A percentile compares a stretch with the other conserved stretches of the same genome.
Conservation (phyloP, 2,888 invertebrate genomes). For the Sinhomidia bicolor region DNA sequence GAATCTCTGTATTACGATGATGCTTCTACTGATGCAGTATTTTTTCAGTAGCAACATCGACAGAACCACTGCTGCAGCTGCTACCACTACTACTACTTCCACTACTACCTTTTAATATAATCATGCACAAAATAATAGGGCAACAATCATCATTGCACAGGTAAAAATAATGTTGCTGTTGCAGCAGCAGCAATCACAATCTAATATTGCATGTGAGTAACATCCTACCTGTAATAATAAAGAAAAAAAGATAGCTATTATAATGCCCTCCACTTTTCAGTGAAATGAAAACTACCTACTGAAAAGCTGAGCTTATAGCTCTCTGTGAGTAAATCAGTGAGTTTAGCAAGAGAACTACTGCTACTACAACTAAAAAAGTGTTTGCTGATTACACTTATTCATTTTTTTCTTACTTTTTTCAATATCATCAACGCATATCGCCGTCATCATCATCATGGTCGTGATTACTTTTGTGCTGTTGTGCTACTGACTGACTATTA, state of each 20-base stretch:
- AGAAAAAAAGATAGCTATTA: too few relatives aligned
- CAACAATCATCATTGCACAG: slow-evolving; percentile 2
- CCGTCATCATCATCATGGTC: slow-evolving; percentile 54
- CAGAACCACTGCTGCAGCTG: too few relatives aligned
- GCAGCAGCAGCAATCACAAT: slow-evolving; percentile 41
- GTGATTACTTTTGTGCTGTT: slow-evolving; percentile 55
- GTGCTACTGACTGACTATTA: slow-evolving; percentile 53
- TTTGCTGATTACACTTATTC: slow-evolving; percentile 10
- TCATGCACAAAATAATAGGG: not conserved
- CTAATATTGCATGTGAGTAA: slow-evolving; percentile 18
- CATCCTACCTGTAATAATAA: slow-evolving; percentile 14
- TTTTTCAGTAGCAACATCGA: too few relatives aligned
- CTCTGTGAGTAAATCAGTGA: not conserved
- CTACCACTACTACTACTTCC: not conserved
- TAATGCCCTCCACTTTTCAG: slow-evolving; percentile 32
- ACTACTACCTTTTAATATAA: not conserved
- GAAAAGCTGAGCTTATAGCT: not conserved
- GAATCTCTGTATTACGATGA: slow-evolving; percentile 15
- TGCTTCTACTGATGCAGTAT: slow-evolving; percentile 5
- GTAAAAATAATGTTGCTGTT: slow-evolving; percentile 25
- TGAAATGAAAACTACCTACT: slow-evolving; percentile 41
- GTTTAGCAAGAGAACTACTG: slow-evolving; percentile 26
- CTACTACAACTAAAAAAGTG: too few relatives aligned
- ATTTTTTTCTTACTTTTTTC: slow-evolving; percentile 50
- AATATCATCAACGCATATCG: slow-evolving; percentile 60